phyloP scores from a whole-genome alignment of 2,888 invertebrate species.

The Melanostoma scalare region DNA sequence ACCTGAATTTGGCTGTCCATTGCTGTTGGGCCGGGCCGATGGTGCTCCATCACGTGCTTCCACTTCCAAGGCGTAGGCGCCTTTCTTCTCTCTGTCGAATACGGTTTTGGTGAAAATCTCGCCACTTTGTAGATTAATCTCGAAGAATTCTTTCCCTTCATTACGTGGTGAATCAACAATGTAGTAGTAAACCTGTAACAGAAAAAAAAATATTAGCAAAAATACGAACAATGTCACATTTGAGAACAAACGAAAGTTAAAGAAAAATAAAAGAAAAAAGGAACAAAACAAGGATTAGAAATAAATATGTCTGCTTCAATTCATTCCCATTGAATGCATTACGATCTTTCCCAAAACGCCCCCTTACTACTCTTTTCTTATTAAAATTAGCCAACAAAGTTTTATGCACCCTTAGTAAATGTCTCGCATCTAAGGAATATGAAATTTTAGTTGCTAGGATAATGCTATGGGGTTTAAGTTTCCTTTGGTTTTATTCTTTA shows the following conservation, averaged over 20 bases:
- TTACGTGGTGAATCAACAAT: slow-evolving; percentile 95
- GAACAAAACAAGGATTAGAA: slow-evolving; percentile 46
- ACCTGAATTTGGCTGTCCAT: slow-evolving; percentile 98
- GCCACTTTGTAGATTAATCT: slow-evolving; percentile 97
- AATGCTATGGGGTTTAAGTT: slow-evolving; percentile 62
- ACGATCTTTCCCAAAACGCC: neutral
- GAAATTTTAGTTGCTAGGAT: slow-evolving; percentile 54
- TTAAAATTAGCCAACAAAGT: slow-evolving; percentile 21
- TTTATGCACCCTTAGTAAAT: slow-evolving; percentile 2
- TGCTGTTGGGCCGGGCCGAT: slow-evolving; percentile 97
- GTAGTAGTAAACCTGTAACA: slow-evolving; percentile 93
- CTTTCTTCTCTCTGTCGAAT: slow-evolving; percentile 98
- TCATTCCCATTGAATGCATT: slow-evolving; percentile 37
- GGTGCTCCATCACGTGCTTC: slow-evolving; percentile 98
- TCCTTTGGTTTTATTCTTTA: slow-evolving; percentile 49
- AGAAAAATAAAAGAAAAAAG: neutral
- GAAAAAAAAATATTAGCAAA: slow-evolving; percentile 16
- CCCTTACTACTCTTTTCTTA: neutral
- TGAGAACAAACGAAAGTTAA: slow-evolving; percentile 9
- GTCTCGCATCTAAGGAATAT: slow-evolving; percentile 36
- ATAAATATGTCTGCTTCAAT: slow-evolving; percentile 43
- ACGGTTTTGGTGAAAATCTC: slow-evolving; percentile 97
- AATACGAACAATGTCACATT: slow-evolving; percentile 8
- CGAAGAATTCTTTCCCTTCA: slow-evolving; percentile 97
- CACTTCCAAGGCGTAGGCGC: slow-evolving; percentile 98